phyloP scores from a whole-genome alignment of 2,888 invertebrate genomes.

The Smittia aterrima region DNA sequence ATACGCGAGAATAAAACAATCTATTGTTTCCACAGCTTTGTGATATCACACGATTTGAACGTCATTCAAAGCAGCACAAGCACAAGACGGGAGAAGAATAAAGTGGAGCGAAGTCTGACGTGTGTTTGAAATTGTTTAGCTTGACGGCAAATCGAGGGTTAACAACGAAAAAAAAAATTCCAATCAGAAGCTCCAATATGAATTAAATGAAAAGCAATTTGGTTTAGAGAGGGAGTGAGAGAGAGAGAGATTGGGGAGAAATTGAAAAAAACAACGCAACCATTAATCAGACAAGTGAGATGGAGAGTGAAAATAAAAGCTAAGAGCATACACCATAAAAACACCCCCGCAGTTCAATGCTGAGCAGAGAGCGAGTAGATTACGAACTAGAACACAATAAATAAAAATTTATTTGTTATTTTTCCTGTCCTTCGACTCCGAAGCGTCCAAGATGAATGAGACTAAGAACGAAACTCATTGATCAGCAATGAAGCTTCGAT shows the following conservation, averaged over 20 bases:
- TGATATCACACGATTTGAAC: neutral
- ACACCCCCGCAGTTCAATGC: neutral
- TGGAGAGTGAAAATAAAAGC: neutral
- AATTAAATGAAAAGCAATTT: slow-evolving; percentile 23
- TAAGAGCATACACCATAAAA: neutral
- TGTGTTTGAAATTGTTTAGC: neutral
- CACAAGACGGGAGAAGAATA: slow-evolving; percentile 1
- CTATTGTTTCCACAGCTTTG: neutral
- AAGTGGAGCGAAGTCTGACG: neutral
- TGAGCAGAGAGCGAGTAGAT: neutral
- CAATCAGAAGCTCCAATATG: neutral
- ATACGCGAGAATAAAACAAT: neutral
- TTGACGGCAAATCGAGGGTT: slow-evolving; percentile 10
- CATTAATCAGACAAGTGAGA: slow-evolving; percentile 16
- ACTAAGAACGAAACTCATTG: neutral
- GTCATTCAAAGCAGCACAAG: slow-evolving; percentile 8
- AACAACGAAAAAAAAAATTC: neutral
- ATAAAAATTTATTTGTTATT: neutral
- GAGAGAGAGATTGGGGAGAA: neutral
- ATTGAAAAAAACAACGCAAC: slow-evolving; percentile 16
- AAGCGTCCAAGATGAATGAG: no score
- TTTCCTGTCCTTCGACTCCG: neutral
- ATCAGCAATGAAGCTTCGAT: slow-evolving; percentile 1
- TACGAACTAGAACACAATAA: slow-evolving; percentile 1
- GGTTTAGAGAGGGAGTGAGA: neutral